Base-by-base conservation (phyloP, 1,140 invertebrate genomes). In the Medauroidea extradentata region DNA sequence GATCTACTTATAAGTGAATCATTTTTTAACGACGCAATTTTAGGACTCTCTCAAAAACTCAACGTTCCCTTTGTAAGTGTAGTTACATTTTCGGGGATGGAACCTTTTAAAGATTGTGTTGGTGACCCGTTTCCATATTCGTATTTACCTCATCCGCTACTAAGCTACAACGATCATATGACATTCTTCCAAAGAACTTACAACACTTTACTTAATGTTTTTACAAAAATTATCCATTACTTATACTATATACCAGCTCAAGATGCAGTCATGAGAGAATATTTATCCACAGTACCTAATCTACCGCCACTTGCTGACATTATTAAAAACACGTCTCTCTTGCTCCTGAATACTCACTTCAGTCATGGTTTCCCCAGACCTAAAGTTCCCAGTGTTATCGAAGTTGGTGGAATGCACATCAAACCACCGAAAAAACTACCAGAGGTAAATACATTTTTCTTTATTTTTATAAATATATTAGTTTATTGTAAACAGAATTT, bases 341-440 rank as follows among this genome's bases (percentile, higher is more conserved):
- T 79, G 18, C 62, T 83, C 13, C 61, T 77, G 0, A 81, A 81
- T 56, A 68, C 68, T 34, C 78, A 82, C 57, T 77, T 75, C 53
- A 73, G 70, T 63, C 72, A 76, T 49, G 71, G 74, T 49, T 57
- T 65, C 14, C 71, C 76, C 14, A 61, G 68, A n/a, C 78, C 81
- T 2, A 73, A 73, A 19, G 61, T 80, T 19, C 79, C 81, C 1
- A 79, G 78, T 65, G 73, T 83, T 43, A 73, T 82, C 23, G 78
- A 83, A 66, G 75, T 86, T 54, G 83, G 82, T 27, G 83, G 82
- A 23, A 65, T 83, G 39, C 82, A 84, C 67, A 72, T 84, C 34
- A 73, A 72, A 34, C 67, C 70, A 38, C 52, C 65, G 16, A 69
- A 67, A 19, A 34, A 57, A 23, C 55, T 75, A 34, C 68, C 75